These are phyloP conservation scores for Gouania willdenowi DNA, from an alignment of 2,797 vertebrate genomes.

Conservation along the genomic window DNA sequence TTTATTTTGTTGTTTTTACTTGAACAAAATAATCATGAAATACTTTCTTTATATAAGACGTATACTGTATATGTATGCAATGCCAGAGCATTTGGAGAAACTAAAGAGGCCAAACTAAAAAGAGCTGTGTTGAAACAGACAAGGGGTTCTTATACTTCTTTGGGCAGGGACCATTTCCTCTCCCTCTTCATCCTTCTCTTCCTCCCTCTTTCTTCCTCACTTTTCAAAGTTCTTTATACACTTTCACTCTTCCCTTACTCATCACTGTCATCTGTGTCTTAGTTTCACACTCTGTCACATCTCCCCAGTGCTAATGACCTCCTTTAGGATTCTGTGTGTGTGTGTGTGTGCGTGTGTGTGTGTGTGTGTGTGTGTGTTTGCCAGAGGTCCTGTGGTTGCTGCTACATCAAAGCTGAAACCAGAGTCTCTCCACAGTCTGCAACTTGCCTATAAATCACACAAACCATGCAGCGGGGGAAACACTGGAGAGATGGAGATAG, in stretches of 20 bases:
- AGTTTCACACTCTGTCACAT: conserved; percentile 8
- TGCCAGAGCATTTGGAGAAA: conserved; percentile 10
- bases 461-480: conserved; percentile 60
- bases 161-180: conserved; percentile 41
- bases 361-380: conserved; percentile 23
- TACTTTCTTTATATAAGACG: too few species aligned
- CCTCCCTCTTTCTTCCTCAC: conserved; percentile 5
- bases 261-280: conserved; percentile 16
- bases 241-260: conserved; percentile 6
- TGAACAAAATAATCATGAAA: too few species aligned
- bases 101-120: conserved; percentile 22
- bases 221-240: conserved; percentile 31
- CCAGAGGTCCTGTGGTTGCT: conserved; percentile 63
- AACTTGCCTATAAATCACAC: conserved; percentile 81
- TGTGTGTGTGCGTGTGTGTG: conserved; percentile 17
- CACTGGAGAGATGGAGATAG: conserved; percentile 9
- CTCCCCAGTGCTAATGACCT: conserved; percentile 20
- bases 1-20: too few species aligned
- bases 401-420: conserved; percentile 83
- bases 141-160: conserved; percentile 62
- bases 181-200: neutral
- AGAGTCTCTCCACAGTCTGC: conserved; percentile 69
- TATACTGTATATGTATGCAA: conserved; percentile 4
- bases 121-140: conserved; percentile 57
- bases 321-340: conserved; percentile 27